Percentiles rank a stretch among this genome's conserved stretches.
Evolutionary conservation across 2,113 vertebrate genomes (phyloP).

Genomic region (Desmodus rotundus): DNA sequence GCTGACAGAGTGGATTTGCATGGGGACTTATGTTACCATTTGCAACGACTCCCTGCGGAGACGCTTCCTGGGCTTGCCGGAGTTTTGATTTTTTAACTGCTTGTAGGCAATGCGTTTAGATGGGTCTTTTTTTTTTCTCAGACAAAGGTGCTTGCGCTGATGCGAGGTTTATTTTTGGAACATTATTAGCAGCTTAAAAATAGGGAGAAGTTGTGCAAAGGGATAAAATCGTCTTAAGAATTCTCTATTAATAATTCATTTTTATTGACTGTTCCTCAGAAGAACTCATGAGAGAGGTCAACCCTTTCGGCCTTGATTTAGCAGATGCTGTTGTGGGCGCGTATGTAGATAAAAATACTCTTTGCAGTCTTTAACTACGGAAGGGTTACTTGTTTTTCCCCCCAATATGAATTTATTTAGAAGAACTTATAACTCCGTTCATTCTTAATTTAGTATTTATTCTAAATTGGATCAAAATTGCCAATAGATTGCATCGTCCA

Average conservation of each 20-base stretch:
- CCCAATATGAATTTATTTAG: neutral
- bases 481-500: neutral
- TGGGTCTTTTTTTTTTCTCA: neutral
- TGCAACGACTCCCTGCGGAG: constrained; percentile 57
- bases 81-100: constrained; percentile 74
- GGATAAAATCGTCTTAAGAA: constrained; percentile 56
- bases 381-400: neutral
- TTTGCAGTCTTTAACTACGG: neutral
- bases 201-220: constrained; percentile 62
- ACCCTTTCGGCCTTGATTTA: neutral
- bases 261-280: neutral
- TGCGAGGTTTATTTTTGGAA: constrained; percentile 75
- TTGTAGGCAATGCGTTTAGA: constrained; percentile 34
- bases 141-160: constrained; percentile 73
- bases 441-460: constrained; percentile 27
- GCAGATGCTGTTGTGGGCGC: neutral
- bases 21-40: constrained; percentile 67
- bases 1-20: constrained; percentile 75
- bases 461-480: neutral
- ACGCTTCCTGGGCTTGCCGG: constrained; percentile 15
- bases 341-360: neutral
- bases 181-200: constrained; percentile 74
- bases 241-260: neutral
- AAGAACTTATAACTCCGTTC: neutral
- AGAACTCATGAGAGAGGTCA: neutral